These are phyloP conservation scores for Chloropsis cyanopogon DNA, from an alignment of 2,113 vertebrate genomes.

Conservation along the genomic window DNA sequence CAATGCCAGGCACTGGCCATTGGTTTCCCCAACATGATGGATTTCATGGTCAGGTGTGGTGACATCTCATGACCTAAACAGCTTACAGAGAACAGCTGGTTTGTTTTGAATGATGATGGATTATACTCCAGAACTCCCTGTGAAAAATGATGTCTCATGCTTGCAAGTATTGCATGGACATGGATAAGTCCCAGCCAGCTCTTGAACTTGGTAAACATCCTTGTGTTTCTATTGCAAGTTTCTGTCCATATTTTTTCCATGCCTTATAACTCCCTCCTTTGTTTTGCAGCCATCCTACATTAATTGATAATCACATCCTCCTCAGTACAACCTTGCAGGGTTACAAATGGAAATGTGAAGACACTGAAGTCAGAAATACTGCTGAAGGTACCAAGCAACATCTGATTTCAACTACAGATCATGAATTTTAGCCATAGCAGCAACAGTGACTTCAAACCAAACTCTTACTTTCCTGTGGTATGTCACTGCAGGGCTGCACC, in stretches of 20 bases:
- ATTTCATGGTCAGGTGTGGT: conserved; percentile 68
- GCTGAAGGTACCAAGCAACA: not conserved
- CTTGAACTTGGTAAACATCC: not conserved
- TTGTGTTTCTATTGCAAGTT: not conserved
- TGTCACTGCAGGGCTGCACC: not conserved
- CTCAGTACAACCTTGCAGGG: not conserved
- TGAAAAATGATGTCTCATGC: conserved; percentile 57
- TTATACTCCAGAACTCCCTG: conserved; percentile 27
- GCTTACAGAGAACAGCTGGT: conserved; percentile 55
- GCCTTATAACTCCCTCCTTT: not conserved
- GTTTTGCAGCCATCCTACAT: not conserved
- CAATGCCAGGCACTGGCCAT: conserved; percentile 6
- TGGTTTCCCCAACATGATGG: conserved; percentile 67
- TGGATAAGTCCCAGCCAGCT: not conserved
- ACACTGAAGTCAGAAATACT: not conserved
- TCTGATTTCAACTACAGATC: not conserved
- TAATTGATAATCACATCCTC: not conserved
- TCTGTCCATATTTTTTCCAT: not conserved
- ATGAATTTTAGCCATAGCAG: not conserved
- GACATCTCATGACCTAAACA: conserved; percentile 64
- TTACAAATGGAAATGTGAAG: not conserved
- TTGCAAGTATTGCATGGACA: conserved; percentile 30
- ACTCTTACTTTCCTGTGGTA: not conserved
- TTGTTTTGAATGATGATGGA: conserved; percentile 70
- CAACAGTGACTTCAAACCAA: not conserved